Evolutionary conservation across 2,113 vertebrate species (phyloP), one percentile per base, ranked within the genome.

Genomic region (Boulengeromyrus knoepffleri): DNA sequence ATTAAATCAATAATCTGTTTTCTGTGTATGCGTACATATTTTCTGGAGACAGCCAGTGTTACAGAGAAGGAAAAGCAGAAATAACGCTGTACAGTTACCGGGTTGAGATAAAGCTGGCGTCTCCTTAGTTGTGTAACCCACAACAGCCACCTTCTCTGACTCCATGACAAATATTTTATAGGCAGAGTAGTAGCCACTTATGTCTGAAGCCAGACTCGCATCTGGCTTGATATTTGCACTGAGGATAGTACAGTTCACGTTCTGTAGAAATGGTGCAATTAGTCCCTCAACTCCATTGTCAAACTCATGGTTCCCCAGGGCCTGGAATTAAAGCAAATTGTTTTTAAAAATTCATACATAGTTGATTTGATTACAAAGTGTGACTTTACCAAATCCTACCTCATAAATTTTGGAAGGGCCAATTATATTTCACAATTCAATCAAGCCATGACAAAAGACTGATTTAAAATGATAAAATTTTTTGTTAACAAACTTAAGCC

Each of bases 301-400:
- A 92, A 99, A 99, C 94, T 99, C 98, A 24, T 99, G 98, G 56
- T 99, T 99, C 85, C 98, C 98, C 90, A 99, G 93, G 52, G 96
- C 97, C 98, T 99, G 92, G 89, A 90, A 31, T 46, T 0, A 49
- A 46, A 90, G 49, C 85, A 77, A 15, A 84, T 85, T 5, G 1
- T 19, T 19, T 53, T 5, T 1, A 7, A n/a, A 83, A 50, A 77
- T 12, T 9, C 46, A 31, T 9, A 56, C 42, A 42, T 88, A 8
- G 19, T 39, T 45, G 19, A 45, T 62, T 66, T 62, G 58, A 31
- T 87, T 87, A 52, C 49, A 52, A 31, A 47, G 42, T 47, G 66
- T 74, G 66, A 74, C 12, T 13, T 36, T 13, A 74, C 27, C 9
- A 36, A 36, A 31, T 74, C 27, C 12, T 13, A 74, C 7, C 31